A percentile compares a stretch with the other conserved stretches of the same genome.
Conservation (phyloP, 2,797 vertebrate genomes). For the Oryzias sinensis region DNA sequence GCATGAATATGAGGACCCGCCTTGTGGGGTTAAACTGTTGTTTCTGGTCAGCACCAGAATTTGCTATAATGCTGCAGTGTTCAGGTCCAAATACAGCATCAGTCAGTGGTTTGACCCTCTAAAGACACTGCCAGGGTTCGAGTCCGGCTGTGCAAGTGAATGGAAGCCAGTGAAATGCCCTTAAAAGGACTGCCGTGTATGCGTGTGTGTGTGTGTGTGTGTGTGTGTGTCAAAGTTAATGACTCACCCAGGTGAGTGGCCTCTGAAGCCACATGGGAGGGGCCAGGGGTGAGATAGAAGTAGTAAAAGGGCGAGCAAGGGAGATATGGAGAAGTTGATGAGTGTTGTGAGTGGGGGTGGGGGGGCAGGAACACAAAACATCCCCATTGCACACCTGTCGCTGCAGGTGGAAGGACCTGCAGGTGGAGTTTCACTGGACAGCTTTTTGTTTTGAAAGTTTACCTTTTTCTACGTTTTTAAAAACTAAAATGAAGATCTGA, state of each 20-base stretch:
- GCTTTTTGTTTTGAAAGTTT: neutral
- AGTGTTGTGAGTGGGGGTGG: slow-evolving; percentile 9
- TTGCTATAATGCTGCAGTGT: too few species aligned
- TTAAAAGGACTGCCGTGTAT: neutral
- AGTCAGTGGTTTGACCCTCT: too few species aligned
- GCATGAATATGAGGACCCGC: too few species aligned
- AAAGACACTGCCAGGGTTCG: too few species aligned
- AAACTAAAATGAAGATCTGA: neutral
- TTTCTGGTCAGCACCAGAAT: too few species aligned
- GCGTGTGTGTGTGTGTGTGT: neutral
- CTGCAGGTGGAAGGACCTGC: slow-evolving; percentile 31
- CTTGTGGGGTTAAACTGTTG: too few species aligned
- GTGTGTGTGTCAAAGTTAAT: slow-evolving; percentile 31
- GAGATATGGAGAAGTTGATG: slow-evolving; percentile 22
- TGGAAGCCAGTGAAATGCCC: too few species aligned
- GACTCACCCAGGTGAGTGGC: slow-evolving; percentile 37
- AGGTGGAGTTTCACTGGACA: slow-evolving; percentile 9
- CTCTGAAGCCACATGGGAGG: slow-evolving; percentile 42
- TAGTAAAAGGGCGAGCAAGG: slow-evolving; percentile 3
- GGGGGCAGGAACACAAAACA: slow-evolving; percentile 8
- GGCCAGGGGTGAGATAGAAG: slow-evolving; percentile 4
- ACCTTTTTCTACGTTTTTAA: neutral
- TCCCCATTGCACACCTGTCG: slow-evolving; percentile 51
- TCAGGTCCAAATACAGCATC: too few species aligned
- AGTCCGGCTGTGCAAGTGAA: too few species aligned